Conservation (phyloP, 1,140 invertebrate genomes). For the Phthorimaea operculella region DNA sequence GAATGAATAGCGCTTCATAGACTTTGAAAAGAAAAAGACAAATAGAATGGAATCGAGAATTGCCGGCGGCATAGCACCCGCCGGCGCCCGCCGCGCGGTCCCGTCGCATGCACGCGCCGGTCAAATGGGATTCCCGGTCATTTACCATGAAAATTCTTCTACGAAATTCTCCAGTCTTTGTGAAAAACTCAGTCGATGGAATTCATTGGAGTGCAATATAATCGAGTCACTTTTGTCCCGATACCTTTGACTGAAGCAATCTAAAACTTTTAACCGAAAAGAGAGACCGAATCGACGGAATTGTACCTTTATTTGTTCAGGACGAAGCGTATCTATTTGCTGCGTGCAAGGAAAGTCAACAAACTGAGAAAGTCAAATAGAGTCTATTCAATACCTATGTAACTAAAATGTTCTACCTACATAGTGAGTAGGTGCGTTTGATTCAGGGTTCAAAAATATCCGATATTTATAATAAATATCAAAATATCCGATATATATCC, state of each 20-base stretch:
- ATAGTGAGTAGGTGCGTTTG: too few relatives aligned
- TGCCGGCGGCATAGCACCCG: neutral
- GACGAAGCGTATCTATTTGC: neutral
- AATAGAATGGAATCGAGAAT: constrained; percentile 5
- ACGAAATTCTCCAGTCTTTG: neutral
- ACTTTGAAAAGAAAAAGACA: constrained; percentile 9
- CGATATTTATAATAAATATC: too few relatives aligned
- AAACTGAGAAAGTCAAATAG: too few relatives aligned
- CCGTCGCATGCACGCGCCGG: neutral
- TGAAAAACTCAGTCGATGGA: neutral
- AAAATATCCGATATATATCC: too few relatives aligned
- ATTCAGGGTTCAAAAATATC: too few relatives aligned
- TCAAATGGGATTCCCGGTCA: constrained; percentile 13
- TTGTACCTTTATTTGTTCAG: neutral
- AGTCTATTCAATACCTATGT: too few relatives aligned
- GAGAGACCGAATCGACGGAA: too few relatives aligned
- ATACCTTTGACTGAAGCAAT: neutral
- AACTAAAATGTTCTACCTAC: too few relatives aligned
- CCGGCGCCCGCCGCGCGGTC: neutral
- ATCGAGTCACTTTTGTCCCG: too few relatives aligned
- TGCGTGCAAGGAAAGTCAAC: too few relatives aligned
- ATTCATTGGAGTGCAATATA: too few relatives aligned
- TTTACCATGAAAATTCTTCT: constrained; percentile 12
- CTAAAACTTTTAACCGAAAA: neutral
- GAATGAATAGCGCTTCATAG: constrained; percentile 9